Conservation (phyloP, 2,113 vertebrate genomes). For the Prochilodus magdalenae region DNA sequence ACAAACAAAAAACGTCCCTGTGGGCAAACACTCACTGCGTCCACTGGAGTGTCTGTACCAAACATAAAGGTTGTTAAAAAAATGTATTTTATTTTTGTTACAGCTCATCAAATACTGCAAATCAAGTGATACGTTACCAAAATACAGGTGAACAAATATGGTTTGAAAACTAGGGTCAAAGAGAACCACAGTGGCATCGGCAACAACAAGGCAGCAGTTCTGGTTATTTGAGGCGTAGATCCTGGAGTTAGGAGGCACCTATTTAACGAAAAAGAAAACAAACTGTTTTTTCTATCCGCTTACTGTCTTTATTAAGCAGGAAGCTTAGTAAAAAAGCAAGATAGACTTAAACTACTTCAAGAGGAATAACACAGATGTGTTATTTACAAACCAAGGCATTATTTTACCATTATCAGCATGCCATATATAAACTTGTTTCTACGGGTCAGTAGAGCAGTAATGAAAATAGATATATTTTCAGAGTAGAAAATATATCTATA, state of each 20-base stretch:
- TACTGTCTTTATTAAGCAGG: too few species aligned
- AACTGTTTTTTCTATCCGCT: not conserved
- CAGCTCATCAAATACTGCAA: not conserved
- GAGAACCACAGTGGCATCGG: slow-evolving; percentile 85
- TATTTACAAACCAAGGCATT: too few species aligned
- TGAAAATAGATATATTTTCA: too few species aligned
- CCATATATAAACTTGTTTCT: too few species aligned
- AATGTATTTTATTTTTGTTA: not conserved
- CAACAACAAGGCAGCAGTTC: slow-evolving; percentile 83
- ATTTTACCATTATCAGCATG: too few species aligned
- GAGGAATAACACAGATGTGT: too few species aligned
- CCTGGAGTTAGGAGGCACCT: slow-evolving; percentile 80
- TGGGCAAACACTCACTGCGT: slow-evolving; percentile 86
- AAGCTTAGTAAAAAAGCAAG: too few species aligned
- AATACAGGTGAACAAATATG: slow-evolving; percentile 85
- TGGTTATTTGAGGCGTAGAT: slow-evolving; percentile 76
- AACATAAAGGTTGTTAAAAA: slow-evolving; percentile 33
- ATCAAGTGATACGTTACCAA: slow-evolving; percentile 77
- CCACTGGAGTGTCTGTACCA: slow-evolving; percentile 85
- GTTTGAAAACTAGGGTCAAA: slow-evolving; percentile 85
- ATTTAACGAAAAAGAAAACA: not conserved
- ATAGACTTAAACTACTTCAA: too few species aligned
- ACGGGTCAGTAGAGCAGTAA: too few species aligned
- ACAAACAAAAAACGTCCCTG: slow-evolving; percentile 88
- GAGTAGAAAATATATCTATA: too few species aligned